phyloP scores from a whole-genome alignment of 2,113 vertebrate species.

The Myxocyprinus asiaticus region DNA sequence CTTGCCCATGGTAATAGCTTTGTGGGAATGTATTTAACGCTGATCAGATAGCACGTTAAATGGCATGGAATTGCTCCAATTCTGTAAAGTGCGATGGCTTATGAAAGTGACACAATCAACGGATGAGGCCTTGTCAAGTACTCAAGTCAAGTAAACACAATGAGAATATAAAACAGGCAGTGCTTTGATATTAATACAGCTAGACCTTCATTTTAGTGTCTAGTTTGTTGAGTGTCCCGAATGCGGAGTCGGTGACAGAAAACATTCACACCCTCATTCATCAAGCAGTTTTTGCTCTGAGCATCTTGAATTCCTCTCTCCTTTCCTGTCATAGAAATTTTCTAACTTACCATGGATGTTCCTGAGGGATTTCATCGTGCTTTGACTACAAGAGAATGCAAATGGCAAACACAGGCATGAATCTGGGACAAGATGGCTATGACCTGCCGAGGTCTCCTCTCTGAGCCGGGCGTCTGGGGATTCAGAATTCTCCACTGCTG shows the following conservation, averaged over 20 bases:
- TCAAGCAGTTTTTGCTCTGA: conserved; percentile 36
- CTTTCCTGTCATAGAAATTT: conserved; percentile 51
- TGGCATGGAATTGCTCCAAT: conserved; percentile 30
- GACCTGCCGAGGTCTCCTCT: conserved; percentile 57
- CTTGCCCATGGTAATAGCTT: conserved; percentile 31
- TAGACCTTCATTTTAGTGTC: conserved; percentile 11
- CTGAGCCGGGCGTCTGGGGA: conserved; percentile 58
- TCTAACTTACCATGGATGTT: conserved; percentile 18
- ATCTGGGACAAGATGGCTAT: conserved; percentile 60
- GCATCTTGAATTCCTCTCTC: conserved; percentile 37
- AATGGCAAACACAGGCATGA: conserved; percentile 50
- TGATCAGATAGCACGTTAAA: conserved; percentile 20
- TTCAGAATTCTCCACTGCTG: conserved; percentile 57
- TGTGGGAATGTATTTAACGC: conserved; percentile 45
- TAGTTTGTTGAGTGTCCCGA: conserved; percentile 17
- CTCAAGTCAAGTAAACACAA: not conserved
- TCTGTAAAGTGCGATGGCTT: not conserved
- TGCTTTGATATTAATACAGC: conserved; percentile 19
- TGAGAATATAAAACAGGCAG: not conserved
- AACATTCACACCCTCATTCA: conserved; percentile 50
- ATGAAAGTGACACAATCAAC: not conserved
- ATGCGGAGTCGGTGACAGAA: conserved; percentile 48
- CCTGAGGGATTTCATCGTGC: conserved; percentile 47
- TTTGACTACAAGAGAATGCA: conserved; percentile 55
- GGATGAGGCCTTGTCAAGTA: not conserved